A percentile compares a stretch with the other conserved stretches of the same genome.
These are phyloP conservation scores for Tetragnatha montana DNA, from an alignment of 2,888 invertebrate genomes.

Conservation along the genomic window DNA sequence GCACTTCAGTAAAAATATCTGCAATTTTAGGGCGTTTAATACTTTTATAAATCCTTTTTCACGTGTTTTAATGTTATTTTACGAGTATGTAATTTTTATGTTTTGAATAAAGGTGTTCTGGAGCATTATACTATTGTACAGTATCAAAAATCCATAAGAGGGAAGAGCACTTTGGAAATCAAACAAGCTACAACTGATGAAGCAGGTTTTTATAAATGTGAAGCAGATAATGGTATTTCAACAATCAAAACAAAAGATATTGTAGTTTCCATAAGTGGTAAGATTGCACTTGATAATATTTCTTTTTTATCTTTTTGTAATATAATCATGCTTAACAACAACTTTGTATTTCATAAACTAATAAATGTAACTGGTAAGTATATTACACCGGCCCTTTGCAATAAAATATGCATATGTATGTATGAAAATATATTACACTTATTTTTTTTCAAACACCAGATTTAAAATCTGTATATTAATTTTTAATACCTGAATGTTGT, in stretches of 20 bases:
- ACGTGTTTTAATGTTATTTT: not conserved
- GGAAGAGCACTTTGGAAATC: conserved; percentile 42
- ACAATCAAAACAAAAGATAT: conserved; percentile 49
- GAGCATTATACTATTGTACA: not conserved
- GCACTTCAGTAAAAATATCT: too few species aligned
- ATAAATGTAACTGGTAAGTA: too few species aligned
- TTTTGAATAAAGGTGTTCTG: conserved; percentile 15
- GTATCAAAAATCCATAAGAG: conserved; percentile 18
- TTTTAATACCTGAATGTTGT: too few species aligned
- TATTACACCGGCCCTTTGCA: too few species aligned
- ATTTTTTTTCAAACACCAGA: too few species aligned
- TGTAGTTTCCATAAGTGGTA: conserved; percentile 61
- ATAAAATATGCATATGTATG: too few species aligned
- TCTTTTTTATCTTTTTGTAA: too few species aligned
- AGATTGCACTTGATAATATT: not conserved
- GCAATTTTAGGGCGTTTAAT: too few species aligned
- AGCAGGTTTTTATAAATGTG: conserved; percentile 56
- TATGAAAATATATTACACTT: too few species aligned
- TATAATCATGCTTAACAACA: too few species aligned
- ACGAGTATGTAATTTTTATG: not conserved
- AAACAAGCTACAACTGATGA: conserved; percentile 18
- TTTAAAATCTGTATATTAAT: too few species aligned
- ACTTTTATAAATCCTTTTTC: not conserved
- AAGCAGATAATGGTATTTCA: conserved; percentile 54
- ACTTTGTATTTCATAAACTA: too few species aligned